Evolutionary conservation across 2,888 invertebrate genomes (phyloP).

Genomic region (Gastrophysa polygoni): DNA sequence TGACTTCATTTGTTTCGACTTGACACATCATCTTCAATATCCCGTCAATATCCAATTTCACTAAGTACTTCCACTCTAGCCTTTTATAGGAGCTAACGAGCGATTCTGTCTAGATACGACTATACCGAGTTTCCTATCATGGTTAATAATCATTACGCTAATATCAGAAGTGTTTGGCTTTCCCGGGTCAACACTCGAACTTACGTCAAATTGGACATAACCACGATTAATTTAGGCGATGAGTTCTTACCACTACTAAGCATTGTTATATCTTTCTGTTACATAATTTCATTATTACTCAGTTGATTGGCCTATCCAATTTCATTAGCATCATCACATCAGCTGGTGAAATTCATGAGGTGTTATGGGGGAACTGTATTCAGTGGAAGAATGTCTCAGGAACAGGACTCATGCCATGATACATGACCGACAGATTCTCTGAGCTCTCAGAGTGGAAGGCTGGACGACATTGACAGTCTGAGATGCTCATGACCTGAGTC

Average conservation of each 20-base stretch:
- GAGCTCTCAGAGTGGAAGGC: no score
- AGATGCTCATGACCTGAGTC: no score
- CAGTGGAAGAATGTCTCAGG: no score
- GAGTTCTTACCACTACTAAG: slow-evolving; percentile 15
- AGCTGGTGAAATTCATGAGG: background rate
- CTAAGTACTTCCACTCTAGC: no score
- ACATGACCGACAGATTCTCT: no score
- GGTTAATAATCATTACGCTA: background rate
- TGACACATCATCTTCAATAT: no score
- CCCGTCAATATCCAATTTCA: no score
- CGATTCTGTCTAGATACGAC: background rate
- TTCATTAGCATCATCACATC: background rate
- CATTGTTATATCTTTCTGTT: slow-evolving; percentile 20
- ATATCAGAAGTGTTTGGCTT: background rate
- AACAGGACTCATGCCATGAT: no score
- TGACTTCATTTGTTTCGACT: no score
- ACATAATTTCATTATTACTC: slow-evolving; percentile 2
- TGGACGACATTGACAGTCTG: no score
- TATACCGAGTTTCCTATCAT: background rate
- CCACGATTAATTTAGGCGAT: slow-evolving; percentile 22
- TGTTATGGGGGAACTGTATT: no score
- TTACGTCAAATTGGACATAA: slow-evolving; percentile 15
- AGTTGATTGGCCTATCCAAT: slow-evolving; percentile 2
- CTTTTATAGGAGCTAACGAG: background rate
- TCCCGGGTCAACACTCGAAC: slow-evolving; percentile 12